These are phyloP conservation scores for Psephotus haematonotus DNA, from an alignment of 2,113 vertebrate genomes.

Conservation along the genomic window DNA sequence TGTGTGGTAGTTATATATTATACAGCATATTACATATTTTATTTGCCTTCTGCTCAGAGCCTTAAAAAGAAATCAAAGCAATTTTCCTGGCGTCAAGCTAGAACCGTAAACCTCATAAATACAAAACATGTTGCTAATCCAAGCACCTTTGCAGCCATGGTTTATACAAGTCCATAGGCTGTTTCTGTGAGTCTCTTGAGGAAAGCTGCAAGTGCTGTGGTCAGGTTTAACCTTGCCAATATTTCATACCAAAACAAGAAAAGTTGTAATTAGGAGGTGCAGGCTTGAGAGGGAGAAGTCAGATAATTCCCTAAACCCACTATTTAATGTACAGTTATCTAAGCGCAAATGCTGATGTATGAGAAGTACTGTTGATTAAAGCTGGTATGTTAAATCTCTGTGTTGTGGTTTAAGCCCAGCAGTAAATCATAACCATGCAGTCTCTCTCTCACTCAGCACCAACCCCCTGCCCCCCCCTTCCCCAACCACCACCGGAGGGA, in stretches of 20 bases:
- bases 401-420: too few species aligned
- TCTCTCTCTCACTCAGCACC: too few species aligned
- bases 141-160: neutral
- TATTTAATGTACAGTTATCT: slow-evolving; percentile 18
- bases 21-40: slow-evolving; percentile 26
- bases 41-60: slow-evolving; percentile 54
- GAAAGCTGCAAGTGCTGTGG: slow-evolving; percentile 9
- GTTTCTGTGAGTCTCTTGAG: neutral
- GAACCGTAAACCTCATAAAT: slow-evolving; percentile 43
- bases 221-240: slow-evolving; percentile 35
- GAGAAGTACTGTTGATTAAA: slow-evolving; percentile 59
- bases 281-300: slow-evolving; percentile 37
- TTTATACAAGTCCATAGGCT: neutral
- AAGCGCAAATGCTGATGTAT: slow-evolving; percentile 17
- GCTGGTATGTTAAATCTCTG: neutral
- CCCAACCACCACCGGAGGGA: too few species aligned
- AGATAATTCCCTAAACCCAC: neutral
- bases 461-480: too few species aligned
- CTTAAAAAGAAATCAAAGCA: neutral
- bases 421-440: too few species aligned
- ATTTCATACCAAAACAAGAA: slow-evolving; percentile 21
- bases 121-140: neutral
- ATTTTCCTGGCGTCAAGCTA: slow-evolving; percentile 13
- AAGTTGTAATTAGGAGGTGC: slow-evolving; percentile 25
- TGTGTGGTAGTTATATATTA: neutral